phyloP scores from a whole-genome alignment of 2,888 invertebrate genomes.

The Ptychoptera contaminata region DNA sequence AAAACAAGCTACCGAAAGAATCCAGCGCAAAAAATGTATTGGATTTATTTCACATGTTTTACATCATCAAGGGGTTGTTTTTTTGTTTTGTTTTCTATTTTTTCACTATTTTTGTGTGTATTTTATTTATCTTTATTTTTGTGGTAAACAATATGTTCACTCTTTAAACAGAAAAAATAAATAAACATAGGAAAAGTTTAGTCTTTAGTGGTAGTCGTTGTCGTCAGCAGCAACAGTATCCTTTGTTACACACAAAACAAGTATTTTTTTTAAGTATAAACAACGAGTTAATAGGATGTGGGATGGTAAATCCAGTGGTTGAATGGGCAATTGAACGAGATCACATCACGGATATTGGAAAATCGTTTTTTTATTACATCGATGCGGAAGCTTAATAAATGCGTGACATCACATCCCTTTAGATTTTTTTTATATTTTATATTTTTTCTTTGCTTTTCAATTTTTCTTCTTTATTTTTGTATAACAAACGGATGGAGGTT shows the following conservation, averaged over 20 bases:
- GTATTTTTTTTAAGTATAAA: neutral
- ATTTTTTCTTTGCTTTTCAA: no score
- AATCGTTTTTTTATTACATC: constrained; percentile 9
- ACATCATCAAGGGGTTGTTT: constrained; percentile 4
- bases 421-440: no score
- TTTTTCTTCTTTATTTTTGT: no score
- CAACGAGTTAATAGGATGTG: neutral
- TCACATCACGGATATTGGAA: constrained; percentile 9
- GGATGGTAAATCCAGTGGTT: neutral
- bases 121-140: no score
- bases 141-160: constrained; percentile 1
- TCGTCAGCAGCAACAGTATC: neutral
- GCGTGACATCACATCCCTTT: no score
- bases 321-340: constrained; percentile 9
- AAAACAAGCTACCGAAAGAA: neutral
- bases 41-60: constrained; percentile 5
- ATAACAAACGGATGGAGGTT: no score
- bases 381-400: no score
- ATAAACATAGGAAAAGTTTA: no score
- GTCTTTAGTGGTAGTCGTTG: no score
- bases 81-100: neutral
- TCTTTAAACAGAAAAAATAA: neutral
- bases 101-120: no score
- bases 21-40: neutral
- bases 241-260: constrained; percentile 1